These are phyloP conservation scores for Cantharis rufa DNA, from an alignment of 2,888 invertebrate species.

Conservation along the genomic window DNA sequence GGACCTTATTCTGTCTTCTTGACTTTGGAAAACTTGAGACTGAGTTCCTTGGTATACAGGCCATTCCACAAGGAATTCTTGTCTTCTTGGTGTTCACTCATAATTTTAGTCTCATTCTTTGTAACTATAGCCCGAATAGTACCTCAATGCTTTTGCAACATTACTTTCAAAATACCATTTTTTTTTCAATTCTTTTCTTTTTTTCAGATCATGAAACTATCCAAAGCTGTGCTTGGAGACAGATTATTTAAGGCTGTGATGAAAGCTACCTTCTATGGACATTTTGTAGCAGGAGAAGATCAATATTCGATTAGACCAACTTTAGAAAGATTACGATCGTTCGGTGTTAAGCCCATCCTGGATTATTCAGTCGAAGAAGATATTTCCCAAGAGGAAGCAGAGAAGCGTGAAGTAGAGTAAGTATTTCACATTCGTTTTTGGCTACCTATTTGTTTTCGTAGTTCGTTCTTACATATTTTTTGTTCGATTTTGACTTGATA, in stretches of 20 bases:
- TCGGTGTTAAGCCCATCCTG: slow-evolving; percentile 98
- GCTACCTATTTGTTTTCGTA: background rate
- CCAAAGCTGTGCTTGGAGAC: slow-evolving; percentile 77
- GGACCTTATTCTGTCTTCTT: too few species aligned
- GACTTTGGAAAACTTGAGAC: too few species aligned
- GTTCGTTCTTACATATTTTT: background rate
- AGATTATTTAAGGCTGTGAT: slow-evolving; percentile 80
- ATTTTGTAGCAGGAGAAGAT: slow-evolving; percentile 98
- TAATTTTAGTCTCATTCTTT: too few species aligned
- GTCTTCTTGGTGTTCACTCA: too few species aligned
- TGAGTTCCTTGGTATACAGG: too few species aligned
- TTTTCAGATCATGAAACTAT: slow-evolving; percentile 80
- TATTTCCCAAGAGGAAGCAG: slow-evolving; percentile 88
- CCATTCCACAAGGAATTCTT: too few species aligned
- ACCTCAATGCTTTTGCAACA: too few species aligned
- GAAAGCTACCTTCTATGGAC: slow-evolving; percentile 97
- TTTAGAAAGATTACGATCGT: slow-evolving; percentile 82
- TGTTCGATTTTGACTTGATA: background rate
- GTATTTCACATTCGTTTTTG: slow-evolving; percentile 42
- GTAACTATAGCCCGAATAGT: too few species aligned
- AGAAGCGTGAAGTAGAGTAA: slow-evolving; percentile 92
- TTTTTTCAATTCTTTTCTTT: background rate
- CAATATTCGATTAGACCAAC: slow-evolving; percentile 84
- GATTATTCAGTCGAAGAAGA: slow-evolving; percentile 99
- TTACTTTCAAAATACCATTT: too few species aligned